Conservation (phyloP, 2,113 vertebrate species). For the Narcine bancroftii region DNA sequence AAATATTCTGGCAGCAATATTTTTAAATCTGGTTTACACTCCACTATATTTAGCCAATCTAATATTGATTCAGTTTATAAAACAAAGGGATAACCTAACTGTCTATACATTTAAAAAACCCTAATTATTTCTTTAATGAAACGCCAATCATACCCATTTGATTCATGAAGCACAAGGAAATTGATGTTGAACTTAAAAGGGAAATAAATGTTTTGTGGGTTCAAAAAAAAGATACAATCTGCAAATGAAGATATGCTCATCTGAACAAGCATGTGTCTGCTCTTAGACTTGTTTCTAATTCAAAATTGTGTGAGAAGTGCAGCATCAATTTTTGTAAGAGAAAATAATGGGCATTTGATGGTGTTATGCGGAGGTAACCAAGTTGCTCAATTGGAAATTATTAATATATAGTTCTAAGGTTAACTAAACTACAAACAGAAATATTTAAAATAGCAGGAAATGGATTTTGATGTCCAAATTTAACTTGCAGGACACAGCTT, state of each 20-base stretch:
- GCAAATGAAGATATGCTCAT: not conserved
- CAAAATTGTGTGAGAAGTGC: not conserved
- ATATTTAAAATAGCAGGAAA: not conserved
- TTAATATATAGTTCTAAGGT: not conserved
- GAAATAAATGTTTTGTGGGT: not conserved
- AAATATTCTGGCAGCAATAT: constrained; percentile 86
- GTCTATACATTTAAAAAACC: not conserved
- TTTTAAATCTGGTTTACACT: constrained; percentile 79
- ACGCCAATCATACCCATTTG: not conserved
- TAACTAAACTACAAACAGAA: constrained; percentile 7
- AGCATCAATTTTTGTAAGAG: not conserved
- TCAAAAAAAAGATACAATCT: not conserved
- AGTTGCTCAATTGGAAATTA: not conserved
- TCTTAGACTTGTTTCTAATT: not conserved
- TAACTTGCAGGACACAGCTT: not conserved
- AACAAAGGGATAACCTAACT: constrained; percentile 33
- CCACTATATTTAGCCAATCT: constrained; percentile 68
- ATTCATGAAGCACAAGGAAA: not conserved
- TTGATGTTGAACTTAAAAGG: not conserved
- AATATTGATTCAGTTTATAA: constrained; percentile 41
- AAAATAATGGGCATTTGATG: not conserved
- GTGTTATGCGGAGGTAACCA: not conserved
- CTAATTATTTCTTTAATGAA: not conserved
- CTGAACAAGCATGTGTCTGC: not conserved
- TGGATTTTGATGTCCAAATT: not conserved